Evolutionary conservation across 2,113 vertebrate genomes (phyloP).

Genomic region (Pelvicachromis taeniatus): DNA sequence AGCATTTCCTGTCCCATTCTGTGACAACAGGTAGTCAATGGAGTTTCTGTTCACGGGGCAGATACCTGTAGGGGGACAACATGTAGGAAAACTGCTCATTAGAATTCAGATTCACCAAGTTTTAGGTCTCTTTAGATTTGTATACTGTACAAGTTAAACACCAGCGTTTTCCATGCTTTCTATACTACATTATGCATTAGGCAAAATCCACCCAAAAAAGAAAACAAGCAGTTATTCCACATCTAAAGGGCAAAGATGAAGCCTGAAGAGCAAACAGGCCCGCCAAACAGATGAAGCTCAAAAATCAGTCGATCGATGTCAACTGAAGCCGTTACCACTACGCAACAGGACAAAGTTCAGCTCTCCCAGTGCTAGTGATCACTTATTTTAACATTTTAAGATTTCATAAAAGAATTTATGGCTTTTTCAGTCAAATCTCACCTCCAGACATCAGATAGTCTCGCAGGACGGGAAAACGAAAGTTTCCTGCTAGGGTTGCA

Average conservation of each 20-base stretch:
- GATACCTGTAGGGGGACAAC: conserved; percentile 75
- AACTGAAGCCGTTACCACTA: conserved; percentile 17
- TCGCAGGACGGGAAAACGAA: conserved; percentile 87
- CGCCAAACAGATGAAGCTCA: neutral
- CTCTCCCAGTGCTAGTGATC: neutral
- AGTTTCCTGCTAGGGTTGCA: conserved; percentile 93
- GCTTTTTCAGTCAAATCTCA: conserved; percentile 57
- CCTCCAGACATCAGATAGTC: conserved; percentile 98
- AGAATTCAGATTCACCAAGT: neutral
- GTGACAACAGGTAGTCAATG: conserved; percentile 91
- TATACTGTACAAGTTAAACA: neutral
- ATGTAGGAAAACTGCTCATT: neutral
- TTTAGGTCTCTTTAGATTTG: neutral
- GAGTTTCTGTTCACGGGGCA: conserved; percentile 92
- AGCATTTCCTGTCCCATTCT: conserved; percentile 88
- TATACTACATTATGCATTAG: neutral
- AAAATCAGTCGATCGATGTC: conserved; percentile 33
- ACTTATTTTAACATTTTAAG: neutral
- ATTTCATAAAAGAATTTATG: neutral
- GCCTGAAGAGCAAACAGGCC: neutral
- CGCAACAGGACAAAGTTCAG: conserved; percentile 60
- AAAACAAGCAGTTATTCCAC: neutral
- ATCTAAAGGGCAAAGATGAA: neutral
- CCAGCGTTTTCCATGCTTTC: neutral
- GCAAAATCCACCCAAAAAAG: neutral